phyloP scores from a whole-genome alignment of 2,113 vertebrate genomes.

The Petrocephalus microphthalmus region DNA sequence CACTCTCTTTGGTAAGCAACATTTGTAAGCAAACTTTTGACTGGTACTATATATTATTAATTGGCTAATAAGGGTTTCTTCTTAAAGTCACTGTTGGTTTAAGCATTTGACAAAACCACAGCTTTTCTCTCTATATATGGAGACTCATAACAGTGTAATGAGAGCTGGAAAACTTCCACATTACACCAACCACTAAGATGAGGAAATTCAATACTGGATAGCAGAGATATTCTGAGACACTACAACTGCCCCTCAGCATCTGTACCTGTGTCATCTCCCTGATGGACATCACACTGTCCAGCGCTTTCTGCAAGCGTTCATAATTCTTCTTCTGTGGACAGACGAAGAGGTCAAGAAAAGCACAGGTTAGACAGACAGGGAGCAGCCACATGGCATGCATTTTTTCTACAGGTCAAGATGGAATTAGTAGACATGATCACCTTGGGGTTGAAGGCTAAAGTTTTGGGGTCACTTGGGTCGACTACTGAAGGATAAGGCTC shows the following conservation, averaged over 20 bases:
- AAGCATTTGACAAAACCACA: neutral
- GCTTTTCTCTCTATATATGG: neutral
- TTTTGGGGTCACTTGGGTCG: conserved; percentile 96
- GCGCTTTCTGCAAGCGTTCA: conserved; percentile 92
- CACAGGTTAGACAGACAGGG: conserved; percentile 16
- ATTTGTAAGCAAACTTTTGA: too few species aligned
- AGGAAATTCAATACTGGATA: neutral
- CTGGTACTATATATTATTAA: too few species aligned
- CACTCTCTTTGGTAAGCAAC: too few species aligned
- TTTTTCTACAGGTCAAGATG: neutral
- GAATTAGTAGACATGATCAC: conserved; percentile 50
- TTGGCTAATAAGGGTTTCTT: neutral
- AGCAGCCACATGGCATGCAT: neutral
- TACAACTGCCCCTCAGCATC: neutral
- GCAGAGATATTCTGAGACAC: neutral
- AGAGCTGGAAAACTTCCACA: neutral
- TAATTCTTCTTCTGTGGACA: conserved; percentile 94
- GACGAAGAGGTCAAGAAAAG: conserved; percentile 38
- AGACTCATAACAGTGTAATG: neutral
- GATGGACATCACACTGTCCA: conserved; percentile 99
- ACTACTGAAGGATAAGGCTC: conserved; percentile 97
- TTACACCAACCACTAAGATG: neutral
- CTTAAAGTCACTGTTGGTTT: neutral
- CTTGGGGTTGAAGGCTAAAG: conserved; percentile 98
- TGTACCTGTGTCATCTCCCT: conserved; percentile 98